Conservation (phyloP, 2,797 vertebrate genomes). For the Pogoniulus pusillus region DNA sequence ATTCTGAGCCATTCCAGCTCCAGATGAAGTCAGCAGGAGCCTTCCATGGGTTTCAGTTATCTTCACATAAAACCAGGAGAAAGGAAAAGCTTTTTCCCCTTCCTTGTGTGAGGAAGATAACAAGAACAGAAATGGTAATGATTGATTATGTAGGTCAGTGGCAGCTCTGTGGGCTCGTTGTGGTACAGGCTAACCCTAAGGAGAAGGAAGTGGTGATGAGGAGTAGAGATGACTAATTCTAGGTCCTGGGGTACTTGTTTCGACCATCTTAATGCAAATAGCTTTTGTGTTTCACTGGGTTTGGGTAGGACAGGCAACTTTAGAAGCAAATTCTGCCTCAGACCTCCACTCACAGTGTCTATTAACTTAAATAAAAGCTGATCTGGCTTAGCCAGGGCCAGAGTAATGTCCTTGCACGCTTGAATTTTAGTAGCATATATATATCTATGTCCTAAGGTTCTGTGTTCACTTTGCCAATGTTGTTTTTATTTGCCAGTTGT, state of each 20-base stretch:
- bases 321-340: constrained; percentile 27
- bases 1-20: not conserved
- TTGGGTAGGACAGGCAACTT: not conserved
- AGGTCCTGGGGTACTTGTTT: not conserved
- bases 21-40: not conserved
- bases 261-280: not conserved
- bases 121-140: not conserved
- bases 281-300: not conserved
- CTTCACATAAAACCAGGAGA: not conserved
- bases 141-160: constrained; percentile 48
- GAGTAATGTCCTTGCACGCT: not conserved
- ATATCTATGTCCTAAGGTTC: not conserved
- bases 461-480: not conserved
- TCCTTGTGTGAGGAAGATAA: not conserved
- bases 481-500: not conserved
- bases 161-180: not conserved
- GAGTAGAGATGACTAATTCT: not conserved
- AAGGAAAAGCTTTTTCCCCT: not conserved
- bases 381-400: not conserved
- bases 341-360: not conserved
- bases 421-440: not conserved
- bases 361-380: constrained; percentile 24
- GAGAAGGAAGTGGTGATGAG: not conserved
- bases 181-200: constrained; percentile 1
- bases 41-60: not conserved